Evolutionary conservation across 2,888 invertebrate genomes (phyloP).

Genomic region (Zygothrica quintamaculata): DNA sequence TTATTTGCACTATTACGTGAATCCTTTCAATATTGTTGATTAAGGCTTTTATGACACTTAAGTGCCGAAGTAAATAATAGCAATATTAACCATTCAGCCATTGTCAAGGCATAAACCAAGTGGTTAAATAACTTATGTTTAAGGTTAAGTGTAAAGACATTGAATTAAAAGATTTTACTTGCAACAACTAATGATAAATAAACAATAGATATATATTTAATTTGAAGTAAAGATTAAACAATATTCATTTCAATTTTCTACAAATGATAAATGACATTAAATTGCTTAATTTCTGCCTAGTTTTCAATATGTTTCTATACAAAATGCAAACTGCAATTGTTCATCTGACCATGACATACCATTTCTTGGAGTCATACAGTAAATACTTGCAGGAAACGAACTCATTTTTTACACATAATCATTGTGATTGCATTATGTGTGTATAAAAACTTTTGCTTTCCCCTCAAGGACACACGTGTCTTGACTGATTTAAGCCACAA

Average conservation of each 20-base stretch:
- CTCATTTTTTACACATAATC: conserved; percentile 25
- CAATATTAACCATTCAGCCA: conserved; percentile 2
- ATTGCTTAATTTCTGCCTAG: too few relatives aligned
- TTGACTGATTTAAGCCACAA: conserved; percentile 41
- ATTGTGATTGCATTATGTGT: conserved; percentile 43
- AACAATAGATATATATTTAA: too few relatives aligned
- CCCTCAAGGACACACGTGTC: conserved; percentile 55
- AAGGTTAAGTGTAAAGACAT: too few relatives aligned
- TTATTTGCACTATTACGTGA: conserved; percentile 32
- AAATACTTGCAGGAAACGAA: conserved; percentile 9
- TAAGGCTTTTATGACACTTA: conserved; percentile 34
- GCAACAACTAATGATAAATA: too few relatives aligned
- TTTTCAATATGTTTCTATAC: too few relatives aligned
- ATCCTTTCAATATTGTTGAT: conserved; percentile 43
- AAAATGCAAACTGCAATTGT: too few relatives aligned
- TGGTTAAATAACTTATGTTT: neutral
- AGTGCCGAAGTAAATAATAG: conserved; percentile 30
- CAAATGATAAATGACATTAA: too few relatives aligned
- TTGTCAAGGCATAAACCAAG: conserved; percentile 5
- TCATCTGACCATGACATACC: neutral
- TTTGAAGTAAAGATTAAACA: too few relatives aligned
- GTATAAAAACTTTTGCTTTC: conserved; percentile 67
- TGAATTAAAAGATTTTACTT: too few relatives aligned
- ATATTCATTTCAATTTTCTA: too few relatives aligned
- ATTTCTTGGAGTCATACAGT: conserved; percentile 12